Evolutionary conservation across 2,888 invertebrate genomes (phyloP).

Genomic region (Archips xylosteana): DNA sequence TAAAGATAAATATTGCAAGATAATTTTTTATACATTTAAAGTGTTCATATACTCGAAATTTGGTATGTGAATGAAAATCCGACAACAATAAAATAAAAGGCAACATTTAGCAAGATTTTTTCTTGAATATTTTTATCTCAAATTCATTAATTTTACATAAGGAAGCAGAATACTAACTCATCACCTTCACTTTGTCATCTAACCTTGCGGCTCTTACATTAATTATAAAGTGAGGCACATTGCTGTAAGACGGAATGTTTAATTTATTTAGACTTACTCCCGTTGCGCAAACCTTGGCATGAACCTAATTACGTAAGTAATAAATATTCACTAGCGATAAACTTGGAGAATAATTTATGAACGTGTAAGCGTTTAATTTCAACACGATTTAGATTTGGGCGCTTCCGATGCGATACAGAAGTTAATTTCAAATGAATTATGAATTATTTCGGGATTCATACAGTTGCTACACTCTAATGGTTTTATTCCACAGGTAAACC

Average conservation of each 20-base stretch:
- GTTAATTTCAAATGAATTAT: conserved; percentile 20
- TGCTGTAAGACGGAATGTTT: conserved; percentile 60
- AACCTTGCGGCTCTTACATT: conserved; percentile 7
- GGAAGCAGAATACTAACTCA: background rate
- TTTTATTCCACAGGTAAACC: too few species aligned
- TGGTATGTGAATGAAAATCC: too few species aligned
- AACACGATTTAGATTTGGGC: conserved; percentile 55
- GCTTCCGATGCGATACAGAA: conserved; percentile 27
- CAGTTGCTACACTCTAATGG: background rate
- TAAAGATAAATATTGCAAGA: too few species aligned
- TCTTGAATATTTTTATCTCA: too few species aligned
- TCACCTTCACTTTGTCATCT: conserved; percentile 23
- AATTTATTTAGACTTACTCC: conserved; percentile 68
- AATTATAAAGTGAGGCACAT: conserved; percentile 4
- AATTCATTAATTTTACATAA: background rate
- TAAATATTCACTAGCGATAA: conserved; percentile 81
- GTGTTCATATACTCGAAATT: too few species aligned
- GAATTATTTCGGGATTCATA: conserved; percentile 4
- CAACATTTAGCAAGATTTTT: too few species aligned
- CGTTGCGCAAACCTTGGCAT: conserved; percentile 69
- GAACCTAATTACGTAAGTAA: conserved; percentile 77
- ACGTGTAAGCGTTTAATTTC: conserved; percentile 74
- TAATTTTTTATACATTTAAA: too few species aligned
- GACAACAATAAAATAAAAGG: too few species aligned
- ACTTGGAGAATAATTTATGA: conserved; percentile 77